Conservation (phyloP, 2,888 invertebrate species). For the Idaea dimidiata region DNA sequence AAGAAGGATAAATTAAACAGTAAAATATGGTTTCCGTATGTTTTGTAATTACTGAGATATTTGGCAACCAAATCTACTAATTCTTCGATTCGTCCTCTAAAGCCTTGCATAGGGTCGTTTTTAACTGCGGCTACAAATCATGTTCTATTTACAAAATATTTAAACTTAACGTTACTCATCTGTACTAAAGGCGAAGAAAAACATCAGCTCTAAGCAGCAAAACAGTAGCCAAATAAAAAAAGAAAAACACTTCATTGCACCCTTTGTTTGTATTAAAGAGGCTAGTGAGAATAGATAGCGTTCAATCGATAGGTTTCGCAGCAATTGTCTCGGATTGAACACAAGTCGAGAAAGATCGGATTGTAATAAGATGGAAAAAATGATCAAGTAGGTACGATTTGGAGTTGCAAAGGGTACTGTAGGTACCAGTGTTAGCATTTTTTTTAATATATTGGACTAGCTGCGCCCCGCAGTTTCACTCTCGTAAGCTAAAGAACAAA, state of each 20-base stretch:
- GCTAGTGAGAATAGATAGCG: slow-evolving; percentile 42
- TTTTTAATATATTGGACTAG: background rate
- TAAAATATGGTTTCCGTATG: too few relatives aligned
- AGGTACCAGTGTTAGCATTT: background rate
- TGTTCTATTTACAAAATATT: background rate
- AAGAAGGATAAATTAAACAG: too few relatives aligned
- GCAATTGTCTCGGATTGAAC: slow-evolving; percentile 41
- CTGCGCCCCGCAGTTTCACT: too few relatives aligned
- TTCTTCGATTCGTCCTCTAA: too few relatives aligned
- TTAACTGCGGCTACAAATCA: too few relatives aligned
- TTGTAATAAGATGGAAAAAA: slow-evolving; percentile 11
- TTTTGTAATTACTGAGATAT: too few relatives aligned
- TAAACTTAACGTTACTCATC: background rate
- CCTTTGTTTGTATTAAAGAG: slow-evolving; percentile 45
- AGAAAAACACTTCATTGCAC: slow-evolving; percentile 39
- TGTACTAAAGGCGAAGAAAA: background rate
- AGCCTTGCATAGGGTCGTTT: too few relatives aligned
- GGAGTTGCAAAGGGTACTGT: background rate
- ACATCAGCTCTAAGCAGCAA: background rate
- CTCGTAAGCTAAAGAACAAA: too few relatives aligned
- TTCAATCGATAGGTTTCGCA: slow-evolving; percentile 44
- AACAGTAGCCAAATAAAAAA: background rate
- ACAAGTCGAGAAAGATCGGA: slow-evolving; percentile 30
- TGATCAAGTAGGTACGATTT: background rate
- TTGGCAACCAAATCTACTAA: too few relatives aligned